Conservation (phyloP, 2,113 vertebrate species). For the Trachemys scripta region DNA sequence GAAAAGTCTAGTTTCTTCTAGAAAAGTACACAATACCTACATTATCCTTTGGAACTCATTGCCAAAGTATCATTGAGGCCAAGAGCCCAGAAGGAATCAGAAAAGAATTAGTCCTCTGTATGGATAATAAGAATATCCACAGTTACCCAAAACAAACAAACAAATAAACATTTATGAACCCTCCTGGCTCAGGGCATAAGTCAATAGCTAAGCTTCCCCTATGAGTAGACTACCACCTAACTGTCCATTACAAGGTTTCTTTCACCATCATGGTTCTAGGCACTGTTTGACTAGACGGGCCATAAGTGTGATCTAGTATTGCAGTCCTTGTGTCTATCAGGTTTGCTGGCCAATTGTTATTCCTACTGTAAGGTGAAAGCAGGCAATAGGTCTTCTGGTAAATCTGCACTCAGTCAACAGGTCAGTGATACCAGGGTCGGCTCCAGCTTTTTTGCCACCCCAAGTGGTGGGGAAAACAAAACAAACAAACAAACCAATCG, state of each 20-base stretch:
- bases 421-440: neutral
- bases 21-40: neutral
- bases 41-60: neutral
- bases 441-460: too few species aligned
- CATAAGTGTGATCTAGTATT: neutral
- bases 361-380: neutral
- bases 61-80: neutral
- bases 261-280: neutral
- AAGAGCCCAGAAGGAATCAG: neutral
- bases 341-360: neutral
- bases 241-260: neutral
- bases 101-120: neutral
- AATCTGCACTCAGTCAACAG: neutral
- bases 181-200: neutral
- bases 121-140: neutral
- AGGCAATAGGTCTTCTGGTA: neutral
- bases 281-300: neutral
- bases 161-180: neutral
- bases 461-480: too few species aligned
- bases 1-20: neutral
- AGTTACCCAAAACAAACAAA: neutral
- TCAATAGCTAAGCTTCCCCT: neutral
- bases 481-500: too few species aligned
- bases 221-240: neutral
- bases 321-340: neutral